Conservation (phyloP, 23 tunicate genomes). For the Trididemnum nubilum region DNA sequence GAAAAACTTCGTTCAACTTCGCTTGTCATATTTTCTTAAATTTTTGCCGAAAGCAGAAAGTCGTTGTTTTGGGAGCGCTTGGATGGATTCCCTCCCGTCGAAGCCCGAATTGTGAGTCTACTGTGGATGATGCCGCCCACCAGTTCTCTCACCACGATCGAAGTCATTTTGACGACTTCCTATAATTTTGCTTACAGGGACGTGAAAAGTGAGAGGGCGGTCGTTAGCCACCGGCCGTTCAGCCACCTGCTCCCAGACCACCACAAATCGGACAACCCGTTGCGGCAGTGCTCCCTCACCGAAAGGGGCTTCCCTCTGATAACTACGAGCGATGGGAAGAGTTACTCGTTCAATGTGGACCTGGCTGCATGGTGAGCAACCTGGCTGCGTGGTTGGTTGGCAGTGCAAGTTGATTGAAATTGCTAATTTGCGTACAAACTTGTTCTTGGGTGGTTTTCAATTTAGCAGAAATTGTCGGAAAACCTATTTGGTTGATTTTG, state of each 20-base stretch:
- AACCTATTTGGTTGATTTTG: too few species aligned
- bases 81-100: too few species aligned
- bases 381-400: neutral
- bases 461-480: too few species aligned
- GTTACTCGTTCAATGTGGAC: constrained; percentile 44
- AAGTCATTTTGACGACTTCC: neutral
- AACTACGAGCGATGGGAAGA: constrained; percentile 44
- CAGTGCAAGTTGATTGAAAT: too few species aligned
- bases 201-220: constrained; percentile 21
- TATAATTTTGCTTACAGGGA: constrained; percentile 46
- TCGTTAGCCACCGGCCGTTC: constrained; percentile 44
- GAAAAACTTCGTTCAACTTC: too few species aligned
- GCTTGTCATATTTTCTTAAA: too few species aligned
- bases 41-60: too few species aligned
- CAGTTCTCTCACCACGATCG: neutral
- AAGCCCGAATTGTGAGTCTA: too few species aligned
- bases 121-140: neutral
- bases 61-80: too few species aligned
- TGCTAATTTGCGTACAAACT: too few species aligned
- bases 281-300: constrained; percentile 52
- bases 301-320: constrained; percentile 63
- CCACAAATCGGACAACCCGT: neutral
- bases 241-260: constrained; percentile 34
- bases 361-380: constrained; percentile 60
- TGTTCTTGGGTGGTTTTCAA: too few species aligned